A percentile compares a stretch with the other conserved stretches of the same genome.
These are phyloP conservation scores for Orthosia gothica DNA, from an alignment of 2,888 invertebrate species.

Conservation along the genomic window DNA sequence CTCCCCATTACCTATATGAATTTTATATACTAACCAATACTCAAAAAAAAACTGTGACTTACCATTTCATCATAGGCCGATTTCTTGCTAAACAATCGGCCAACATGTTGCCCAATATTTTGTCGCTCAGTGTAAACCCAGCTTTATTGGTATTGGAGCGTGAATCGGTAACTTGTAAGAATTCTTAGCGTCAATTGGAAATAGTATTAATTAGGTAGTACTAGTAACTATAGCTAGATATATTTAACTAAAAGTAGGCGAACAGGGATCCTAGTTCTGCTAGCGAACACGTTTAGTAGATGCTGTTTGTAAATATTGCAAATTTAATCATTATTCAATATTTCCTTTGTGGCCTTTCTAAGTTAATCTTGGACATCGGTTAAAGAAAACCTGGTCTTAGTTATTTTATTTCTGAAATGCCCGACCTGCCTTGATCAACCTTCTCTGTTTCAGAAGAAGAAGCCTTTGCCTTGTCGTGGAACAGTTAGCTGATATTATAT, in stretches of 20 bases:
- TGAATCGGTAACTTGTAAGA: constrained; percentile 48
- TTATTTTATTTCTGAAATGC: too few relatives aligned
- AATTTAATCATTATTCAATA: too few relatives aligned
- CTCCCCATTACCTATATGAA: background rate
- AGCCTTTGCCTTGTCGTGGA: too few relatives aligned
- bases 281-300: constrained; percentile 1
- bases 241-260: constrained; percentile 7
- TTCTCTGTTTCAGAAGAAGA: too few relatives aligned
- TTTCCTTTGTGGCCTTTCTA: too few relatives aligned
- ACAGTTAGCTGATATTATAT: too few relatives aligned
- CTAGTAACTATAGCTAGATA: background rate
- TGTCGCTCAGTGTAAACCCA: constrained; percentile 21
- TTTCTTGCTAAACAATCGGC: background rate
- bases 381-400: too few relatives aligned
- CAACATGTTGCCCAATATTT: constrained; percentile 25
- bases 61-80: background rate
- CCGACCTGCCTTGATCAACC: too few relatives aligned
- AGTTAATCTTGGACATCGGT: too few relatives aligned
- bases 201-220: constrained; percentile 32
- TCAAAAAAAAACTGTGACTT: background rate
- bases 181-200: constrained; percentile 36
- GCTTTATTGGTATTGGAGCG: constrained; percentile 30
- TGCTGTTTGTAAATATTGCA: background rate
- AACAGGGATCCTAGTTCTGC: background rate
- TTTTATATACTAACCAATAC: background rate